Evolutionary conservation across 2,888 invertebrate genomes (phyloP).

Genomic region (Poecilobothrus nobilitatus): DNA sequence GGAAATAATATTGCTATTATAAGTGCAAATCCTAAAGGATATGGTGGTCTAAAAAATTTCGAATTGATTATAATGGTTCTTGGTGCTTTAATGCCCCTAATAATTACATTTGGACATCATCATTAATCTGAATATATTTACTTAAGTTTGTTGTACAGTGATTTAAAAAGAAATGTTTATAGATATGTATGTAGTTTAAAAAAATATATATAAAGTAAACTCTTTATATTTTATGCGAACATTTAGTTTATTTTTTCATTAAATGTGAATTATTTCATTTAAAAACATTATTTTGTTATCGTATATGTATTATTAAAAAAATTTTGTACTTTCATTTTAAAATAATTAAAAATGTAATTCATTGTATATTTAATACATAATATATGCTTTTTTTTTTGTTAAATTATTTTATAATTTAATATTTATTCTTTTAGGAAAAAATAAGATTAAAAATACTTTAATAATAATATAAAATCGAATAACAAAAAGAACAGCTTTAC

Average conservation of each 20-base stretch:
- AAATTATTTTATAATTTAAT: too few species aligned
- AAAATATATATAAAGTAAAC: not conserved
- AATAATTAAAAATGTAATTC: not conserved
- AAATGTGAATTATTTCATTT: not conserved
- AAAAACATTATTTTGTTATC: not conserved
- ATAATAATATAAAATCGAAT: too few species aligned
- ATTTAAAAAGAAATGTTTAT: not conserved
- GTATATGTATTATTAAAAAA: not conserved
- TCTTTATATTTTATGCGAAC: too few species aligned
- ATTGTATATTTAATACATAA: not conserved
- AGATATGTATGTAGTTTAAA: not conserved
- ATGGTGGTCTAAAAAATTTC: constrained; percentile 56
- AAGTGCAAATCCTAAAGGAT: constrained; percentile 28
- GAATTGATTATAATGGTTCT: constrained; percentile 77
- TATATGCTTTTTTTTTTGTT: too few species aligned
- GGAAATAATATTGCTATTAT: constrained; percentile 17
- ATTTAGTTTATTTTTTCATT: not conserved
- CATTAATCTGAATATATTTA: constrained; percentile 49
- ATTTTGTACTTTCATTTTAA: not conserved
- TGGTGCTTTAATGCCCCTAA: constrained; percentile 79
- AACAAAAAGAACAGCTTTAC: too few species aligned
- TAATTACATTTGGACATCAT: constrained; percentile 87
- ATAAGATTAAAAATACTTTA: too few species aligned
- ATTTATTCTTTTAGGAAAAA: too few species aligned
- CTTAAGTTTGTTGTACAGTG: not conserved